Conservation (phyloP, 2,888 invertebrate genomes). For the Drosophila maculinotata region DNA sequence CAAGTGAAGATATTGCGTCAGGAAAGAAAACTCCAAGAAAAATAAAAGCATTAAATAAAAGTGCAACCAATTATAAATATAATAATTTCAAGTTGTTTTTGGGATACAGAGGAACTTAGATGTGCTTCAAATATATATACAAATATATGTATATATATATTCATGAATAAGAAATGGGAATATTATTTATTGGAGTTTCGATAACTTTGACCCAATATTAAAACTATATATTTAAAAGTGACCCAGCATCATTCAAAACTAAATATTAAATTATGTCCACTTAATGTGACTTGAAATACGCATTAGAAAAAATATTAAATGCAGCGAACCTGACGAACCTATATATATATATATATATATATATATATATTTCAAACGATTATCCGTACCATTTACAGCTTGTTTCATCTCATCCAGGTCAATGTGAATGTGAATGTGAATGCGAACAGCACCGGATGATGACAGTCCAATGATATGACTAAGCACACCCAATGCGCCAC, state of each 20-base stretch:
- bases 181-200: too few relatives aligned
- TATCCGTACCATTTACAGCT: slow-evolving; percentile 16
- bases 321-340: too few relatives aligned
- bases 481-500: slow-evolving; percentile 60
- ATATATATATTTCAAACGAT: not conserved
- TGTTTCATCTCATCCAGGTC: slow-evolving; percentile 23
- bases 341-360: not conserved
- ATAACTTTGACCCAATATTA: too few relatives aligned
- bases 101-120: too few relatives aligned
- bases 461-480: slow-evolving; percentile 42
- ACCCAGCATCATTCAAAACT: too few relatives aligned
- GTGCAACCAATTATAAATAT: too few relatives aligned
- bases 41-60: too few relatives aligned
- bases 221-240: not conserved
- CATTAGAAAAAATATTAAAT: not conserved
- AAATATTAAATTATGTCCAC: not conserved
- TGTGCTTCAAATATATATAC: not conserved
- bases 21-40: too few relatives aligned
- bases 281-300: not conserved
- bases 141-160: not conserved
- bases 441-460: slow-evolving; percentile 21
- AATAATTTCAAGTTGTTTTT: too few relatives aligned
- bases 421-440: slow-evolving; percentile 13
- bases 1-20: too few relatives aligned
- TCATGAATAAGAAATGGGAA: too few relatives aligned